Evolutionary conservation across 2,888 invertebrate genomes (phyloP).

Genomic region (Cheilosia scutellata): DNA sequence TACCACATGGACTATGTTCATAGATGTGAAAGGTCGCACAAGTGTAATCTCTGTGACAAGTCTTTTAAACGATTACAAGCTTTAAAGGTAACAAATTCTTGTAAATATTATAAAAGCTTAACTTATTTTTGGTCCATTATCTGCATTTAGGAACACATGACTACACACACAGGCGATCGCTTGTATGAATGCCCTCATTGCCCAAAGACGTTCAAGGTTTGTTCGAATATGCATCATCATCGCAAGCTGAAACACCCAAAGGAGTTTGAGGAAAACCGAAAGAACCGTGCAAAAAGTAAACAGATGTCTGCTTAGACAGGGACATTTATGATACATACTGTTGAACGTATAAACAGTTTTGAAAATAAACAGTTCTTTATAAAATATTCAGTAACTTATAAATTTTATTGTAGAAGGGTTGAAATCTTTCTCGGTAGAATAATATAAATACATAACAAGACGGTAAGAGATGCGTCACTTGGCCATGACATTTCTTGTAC

Average conservation of each 20-base stretch:
- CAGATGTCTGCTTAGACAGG: not conserved
- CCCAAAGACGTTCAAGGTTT: slow-evolving; percentile 79
- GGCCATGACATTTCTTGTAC: no score
- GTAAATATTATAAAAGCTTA: not conserved
- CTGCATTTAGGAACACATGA: slow-evolving; percentile 78
- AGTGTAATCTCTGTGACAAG: slow-evolving; percentile 54
- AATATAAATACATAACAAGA: no score
- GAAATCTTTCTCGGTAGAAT: no score
- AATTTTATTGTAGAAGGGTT: no score
- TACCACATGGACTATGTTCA: slow-evolving; percentile 64
- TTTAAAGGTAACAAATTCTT: slow-evolving; percentile 32
- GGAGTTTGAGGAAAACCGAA: slow-evolving; percentile 77
- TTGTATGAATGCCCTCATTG: slow-evolving; percentile 79
- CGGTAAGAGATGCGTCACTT: no score
- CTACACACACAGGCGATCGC: slow-evolving; percentile 79
- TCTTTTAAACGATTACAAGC: slow-evolving; percentile 54
- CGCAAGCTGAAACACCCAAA: slow-evolving; percentile 78
- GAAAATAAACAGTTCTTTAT: no score
- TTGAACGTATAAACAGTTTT: no score
- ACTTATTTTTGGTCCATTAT: not conserved
- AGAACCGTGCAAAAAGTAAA: slow-evolving; percentile 15
- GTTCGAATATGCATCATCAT: slow-evolving; percentile 79
- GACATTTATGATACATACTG: no score
- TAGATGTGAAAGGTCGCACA: slow-evolving; percentile 38
- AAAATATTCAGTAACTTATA: no score